Base-by-base conservation (phyloP, 2,888 invertebrate species). In the Andricus curvator region DNA sequence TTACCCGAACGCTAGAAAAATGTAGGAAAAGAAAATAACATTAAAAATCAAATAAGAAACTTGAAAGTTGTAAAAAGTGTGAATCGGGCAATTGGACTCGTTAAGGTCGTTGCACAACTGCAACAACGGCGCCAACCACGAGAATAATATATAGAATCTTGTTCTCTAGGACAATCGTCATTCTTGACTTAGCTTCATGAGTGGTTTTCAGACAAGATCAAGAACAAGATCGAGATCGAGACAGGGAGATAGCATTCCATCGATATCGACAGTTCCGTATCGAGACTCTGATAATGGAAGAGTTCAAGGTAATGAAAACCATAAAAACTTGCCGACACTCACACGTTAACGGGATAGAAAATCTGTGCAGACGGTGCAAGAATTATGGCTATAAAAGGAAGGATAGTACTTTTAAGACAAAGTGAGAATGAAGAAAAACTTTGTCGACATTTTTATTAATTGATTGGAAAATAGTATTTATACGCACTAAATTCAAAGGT, bases 131-230 rank as follows among this genome's bases (percentile, higher is more conserved):
- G 85, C 83, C 85, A 82, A 82, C 84, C 77, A 48, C 64, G 83
- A 56, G 70, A n/a, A 68, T 37, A 76, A 15, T 62, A 15, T 62
- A 41, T 85, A 84, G 85, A 86, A 85, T 86, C 86, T 84, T 82
- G 84, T 85, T 87, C 86, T 87, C 82, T 86, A 86, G 85, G 85
- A 85, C 86, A 86, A 86, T 85, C 86, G 80, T 74, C 83, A 79
- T 82, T 84, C 84, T 76, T 33, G 62, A 81, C 67, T 20, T 33
- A 41, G 68, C 64, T 78, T 62, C 62, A 64, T 77, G 62, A 62
- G 81, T 76, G 67, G 80, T 76, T 76, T 64, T 79, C 81, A 82
- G 82, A 83, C 86, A 87, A 85, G 86, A 88, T 87, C 88, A 87
- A 86, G 86, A 86, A 81, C 88, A 83, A 25, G 1, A 25, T 25